Evolutionary conservation across 2,113 vertebrate species (phyloP), one percentile per base, ranked within the genome.

Genomic region (Rafetus swinhoei): DNA sequence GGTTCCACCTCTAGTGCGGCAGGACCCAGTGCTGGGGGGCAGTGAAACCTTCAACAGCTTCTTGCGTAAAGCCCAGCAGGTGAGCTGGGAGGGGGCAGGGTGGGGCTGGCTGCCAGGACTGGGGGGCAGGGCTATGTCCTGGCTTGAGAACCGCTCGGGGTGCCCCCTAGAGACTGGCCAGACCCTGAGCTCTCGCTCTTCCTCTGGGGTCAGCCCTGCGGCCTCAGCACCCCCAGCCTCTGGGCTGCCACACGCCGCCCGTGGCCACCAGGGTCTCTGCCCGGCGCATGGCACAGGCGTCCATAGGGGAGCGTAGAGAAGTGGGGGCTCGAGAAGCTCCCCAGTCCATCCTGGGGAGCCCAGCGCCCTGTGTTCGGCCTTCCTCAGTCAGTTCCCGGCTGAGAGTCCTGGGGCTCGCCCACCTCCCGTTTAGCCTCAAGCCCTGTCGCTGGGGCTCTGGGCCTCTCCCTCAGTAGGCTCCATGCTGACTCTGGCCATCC

Each of bases 1-100:
- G 6, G 86, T n/a, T 90, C 77, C 52, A 62, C 60, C 85, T 35
- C 12, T 97, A 99, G 99, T 99, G 90, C 98, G 99, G 59, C 99
- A 99, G 97, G 99, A 99, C 96, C 99, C 99, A 0, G 94, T 98
- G 27, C 98, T 99, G 76, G 99, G 99, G 94, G 96, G 98, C 97
- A 99, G 99, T 1, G 99, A 99, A 96, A 97, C 98, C 95, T 99
- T 99, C 97, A 99, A 99, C 97, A 99, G 99, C 97, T 99, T 99
- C 94, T 96, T 99, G 90, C 98, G 99, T 93, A 99, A 98, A 97
- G 99, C 99, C 53, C 99, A 99, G 97, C 99, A 99, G 99, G 99
- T 99, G 77, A 92, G 93, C 79, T 52, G 76, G 87, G 52, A n/a
- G 15, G 2, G 9, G 57, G 45, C 5, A 22, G 21, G 5, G 25